Percentiles rank a stretch among this genome's conserved stretches.
phyloP scores from a whole-genome alignment of 1,140 invertebrate species.

The Listronotus bonariensis region DNA sequence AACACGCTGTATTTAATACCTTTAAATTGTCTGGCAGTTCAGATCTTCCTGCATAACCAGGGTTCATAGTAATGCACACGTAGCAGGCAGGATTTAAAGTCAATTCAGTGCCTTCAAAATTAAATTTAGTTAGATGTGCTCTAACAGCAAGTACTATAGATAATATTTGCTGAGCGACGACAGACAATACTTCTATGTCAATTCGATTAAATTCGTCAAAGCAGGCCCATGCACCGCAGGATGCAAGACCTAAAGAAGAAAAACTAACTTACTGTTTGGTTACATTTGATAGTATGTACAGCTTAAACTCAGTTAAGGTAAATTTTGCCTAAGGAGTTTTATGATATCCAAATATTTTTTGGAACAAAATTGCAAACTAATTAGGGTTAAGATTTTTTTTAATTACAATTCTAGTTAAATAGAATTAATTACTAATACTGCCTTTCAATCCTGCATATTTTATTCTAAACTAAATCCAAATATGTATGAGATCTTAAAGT shows the following conservation, averaged over 20 bases:
- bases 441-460: no score
- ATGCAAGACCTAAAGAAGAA: conserved; percentile 68
- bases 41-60: conserved; percentile 84
- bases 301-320: no score
- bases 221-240: conserved; percentile 90
- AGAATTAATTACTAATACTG: no score
- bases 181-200: conserved; percentile 84
- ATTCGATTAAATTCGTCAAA: conserved; percentile 97
- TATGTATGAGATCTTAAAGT: no score
- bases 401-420: no score
- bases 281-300: neutral
- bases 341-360: no score
- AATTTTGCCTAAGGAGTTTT: no score
- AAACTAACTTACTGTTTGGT: neutral
- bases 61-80: conserved; percentile 94
- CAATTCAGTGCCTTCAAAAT: conserved; percentile 86
- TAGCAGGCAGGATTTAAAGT: conserved; percentile 80
- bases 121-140: conserved; percentile 69
- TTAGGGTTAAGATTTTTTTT: no score
- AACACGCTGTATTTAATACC: no score
- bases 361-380: no score
- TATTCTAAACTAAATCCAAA: no score
- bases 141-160: conserved; percentile 81
- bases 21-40: conserved; percentile 91
- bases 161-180: conserved; percentile 82